A percentile compares a stretch with the other conserved stretches of the same genome.
These are phyloP conservation scores for Lepidurus apus DNA, from an alignment of 1,140 invertebrate species.

Conservation along the genomic window DNA sequence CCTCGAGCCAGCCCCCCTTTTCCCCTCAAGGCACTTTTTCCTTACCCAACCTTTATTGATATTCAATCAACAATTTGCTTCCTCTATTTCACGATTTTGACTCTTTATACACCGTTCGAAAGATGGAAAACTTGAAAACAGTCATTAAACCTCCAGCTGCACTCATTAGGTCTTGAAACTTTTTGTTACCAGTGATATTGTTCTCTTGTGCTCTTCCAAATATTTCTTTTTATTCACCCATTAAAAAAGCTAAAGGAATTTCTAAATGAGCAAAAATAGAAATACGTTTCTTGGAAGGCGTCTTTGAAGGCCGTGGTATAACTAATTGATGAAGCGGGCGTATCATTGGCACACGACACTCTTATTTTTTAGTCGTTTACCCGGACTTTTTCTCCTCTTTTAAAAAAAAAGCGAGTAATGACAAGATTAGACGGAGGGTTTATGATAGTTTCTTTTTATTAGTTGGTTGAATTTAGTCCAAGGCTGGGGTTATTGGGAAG, in stretches of 20 bases:
- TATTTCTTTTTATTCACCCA: too few species aligned
- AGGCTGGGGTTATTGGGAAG: too few species aligned
- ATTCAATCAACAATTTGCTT: neutral
- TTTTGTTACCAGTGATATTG: too few species aligned
- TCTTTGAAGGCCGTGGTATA: neutral
- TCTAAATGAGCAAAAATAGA: too few species aligned
- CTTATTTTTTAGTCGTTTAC: too few species aligned
- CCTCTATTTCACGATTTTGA: neutral
- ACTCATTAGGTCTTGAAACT: too few species aligned
- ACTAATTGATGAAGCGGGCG: neutral
- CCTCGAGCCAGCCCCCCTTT: neutral
- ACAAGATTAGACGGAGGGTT: neutral
- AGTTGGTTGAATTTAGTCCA: too few species aligned
- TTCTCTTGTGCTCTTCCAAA: too few species aligned
- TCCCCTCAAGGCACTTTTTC: neutral
- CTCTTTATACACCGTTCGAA: neutral
- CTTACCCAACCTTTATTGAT: neutral
- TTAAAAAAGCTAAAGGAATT: too few species aligned
- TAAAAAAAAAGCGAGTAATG: neutral
- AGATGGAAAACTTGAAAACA: conserved; percentile 7
- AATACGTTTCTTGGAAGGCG: too few species aligned
- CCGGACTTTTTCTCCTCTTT: neutral
- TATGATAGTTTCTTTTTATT: neutral
- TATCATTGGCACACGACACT: neutral
- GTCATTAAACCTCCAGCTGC: neutral